Evolutionary conservation across 2,888 invertebrate genomes (phyloP), one percentile per base, ranked within the genome.

Genomic region (Ceriagrion tenellum): DNA sequence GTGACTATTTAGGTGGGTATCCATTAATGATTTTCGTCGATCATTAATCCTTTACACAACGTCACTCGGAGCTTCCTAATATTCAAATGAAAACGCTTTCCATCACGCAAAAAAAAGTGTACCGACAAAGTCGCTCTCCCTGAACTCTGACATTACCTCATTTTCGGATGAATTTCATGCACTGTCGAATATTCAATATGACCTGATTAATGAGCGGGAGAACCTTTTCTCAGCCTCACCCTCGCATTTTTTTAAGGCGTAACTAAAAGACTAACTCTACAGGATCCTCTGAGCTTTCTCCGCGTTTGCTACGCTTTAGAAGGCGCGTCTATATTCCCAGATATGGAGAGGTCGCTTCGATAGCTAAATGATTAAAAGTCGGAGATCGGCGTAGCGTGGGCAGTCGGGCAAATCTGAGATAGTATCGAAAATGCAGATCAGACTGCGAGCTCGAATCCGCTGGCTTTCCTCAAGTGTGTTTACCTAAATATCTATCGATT

Each of bases 101-200:
- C 26, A 81, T 16, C 35, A 18, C 2, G 47, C 13, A 20, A 81
- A 81, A 81, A 81, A 81, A 81, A 12, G 69, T 26, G 20, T 35
- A 81, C 35, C 30, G 81, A 81, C 18, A 12, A 81, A 81, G 81
- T n/a, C 18, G 81, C 81, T 81, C 81, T 30, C 81, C 81, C 81
- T 81, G 81, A 81, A 81, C 81, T 81, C 81, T 81, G 81, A 81
- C 81, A 81, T 81, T 35, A 81, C 81, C 81, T 81, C 81, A 12
- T 35, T 35, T 35, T 81, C 81, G 10, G 30, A 35, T 35, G 81
- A 35, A 81, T 81, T 81, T 81, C 81, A 81, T 81, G 81, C 81
- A 35, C 81, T 81, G 81, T 81, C 81, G 81, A 81, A 81, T 81
- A 81, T 81, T 81, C 81, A 81, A 81, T 81, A 18, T 81, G 81